Evolutionary conservation across 2,113 vertebrate genomes (phyloP).

Genomic region (Elgaria multicarinata): DNA sequence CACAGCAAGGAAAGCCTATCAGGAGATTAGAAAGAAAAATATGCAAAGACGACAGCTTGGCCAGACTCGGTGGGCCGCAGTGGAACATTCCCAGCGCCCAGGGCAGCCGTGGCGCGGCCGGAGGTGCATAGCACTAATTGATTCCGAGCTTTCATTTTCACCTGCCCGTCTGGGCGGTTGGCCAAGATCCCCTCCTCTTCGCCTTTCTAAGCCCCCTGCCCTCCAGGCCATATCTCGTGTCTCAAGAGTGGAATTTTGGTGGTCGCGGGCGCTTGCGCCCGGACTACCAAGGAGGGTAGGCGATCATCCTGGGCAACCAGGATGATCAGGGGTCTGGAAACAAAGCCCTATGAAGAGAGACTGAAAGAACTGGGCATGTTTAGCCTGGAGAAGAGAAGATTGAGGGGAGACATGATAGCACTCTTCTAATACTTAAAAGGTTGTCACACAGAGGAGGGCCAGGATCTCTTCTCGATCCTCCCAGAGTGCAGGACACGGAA

Average conservation of each 20-base stretch:
- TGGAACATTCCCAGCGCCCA: conserved; percentile 17
- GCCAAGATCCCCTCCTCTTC: conserved; percentile 35
- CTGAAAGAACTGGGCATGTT: too few species aligned
- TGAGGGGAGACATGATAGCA: too few species aligned
- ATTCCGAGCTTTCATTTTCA: conserved; percentile 37
- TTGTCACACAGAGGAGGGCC: too few species aligned
- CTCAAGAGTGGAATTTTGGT: conserved; percentile 33
- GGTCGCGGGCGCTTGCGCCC: accelerated
- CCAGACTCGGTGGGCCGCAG: not conserved
- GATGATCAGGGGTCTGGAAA: too few species aligned
- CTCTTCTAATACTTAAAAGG: too few species aligned
- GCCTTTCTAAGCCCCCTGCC: not conserved
- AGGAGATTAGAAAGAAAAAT: conserved; percentile 42
- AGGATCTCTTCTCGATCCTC: too few species aligned
- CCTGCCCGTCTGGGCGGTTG: not conserved
- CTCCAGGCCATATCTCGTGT: conserved; percentile 39
- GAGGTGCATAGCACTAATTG: not conserved
- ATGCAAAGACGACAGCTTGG: conserved; percentile 24
- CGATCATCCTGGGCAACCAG: too few species aligned
- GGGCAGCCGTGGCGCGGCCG: not conserved
- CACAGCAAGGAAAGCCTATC: conserved; percentile 27
- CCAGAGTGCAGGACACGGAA: too few species aligned
- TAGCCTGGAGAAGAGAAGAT: too few species aligned
- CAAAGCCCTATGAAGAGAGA: too few species aligned
- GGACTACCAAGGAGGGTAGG: accelerated